Conservation (phyloP, 2,888 invertebrate genomes). For the Microchrysa polita region DNA sequence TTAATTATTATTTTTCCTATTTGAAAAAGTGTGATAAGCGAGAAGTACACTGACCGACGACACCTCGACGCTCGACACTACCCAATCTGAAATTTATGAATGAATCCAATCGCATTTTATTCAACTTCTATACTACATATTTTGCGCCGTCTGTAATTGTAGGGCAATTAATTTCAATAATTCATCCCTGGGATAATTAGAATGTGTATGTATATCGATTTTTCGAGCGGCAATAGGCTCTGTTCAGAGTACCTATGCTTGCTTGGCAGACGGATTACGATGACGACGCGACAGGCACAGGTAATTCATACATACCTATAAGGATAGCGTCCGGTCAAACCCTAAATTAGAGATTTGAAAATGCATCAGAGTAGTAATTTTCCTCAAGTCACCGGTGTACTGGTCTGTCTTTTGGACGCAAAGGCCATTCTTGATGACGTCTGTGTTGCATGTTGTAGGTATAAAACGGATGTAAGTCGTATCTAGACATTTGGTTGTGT, state of each 20-base stretch:
- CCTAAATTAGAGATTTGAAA: constrained; percentile 47
- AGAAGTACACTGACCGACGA: neutral
- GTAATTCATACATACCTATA: constrained; percentile 32
- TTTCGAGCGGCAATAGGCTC: constrained; percentile 4
- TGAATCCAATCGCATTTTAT: constrained; percentile 38
- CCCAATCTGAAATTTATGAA: constrained; percentile 44
- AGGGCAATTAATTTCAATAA: constrained; percentile 49
- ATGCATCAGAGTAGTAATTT: constrained; percentile 15
- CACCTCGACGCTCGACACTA: neutral
- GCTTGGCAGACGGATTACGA: constrained; percentile 41
- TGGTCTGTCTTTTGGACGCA: constrained; percentile 1
- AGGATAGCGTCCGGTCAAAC: constrained; percentile 42
- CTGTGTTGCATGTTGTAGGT: neutral
- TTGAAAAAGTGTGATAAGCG: neutral
- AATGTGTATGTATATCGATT: constrained; percentile 25
- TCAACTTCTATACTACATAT: constrained; percentile 39
- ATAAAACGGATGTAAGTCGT: no score
- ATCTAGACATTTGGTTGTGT: constrained; percentile 18
- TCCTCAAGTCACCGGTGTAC: neutral
- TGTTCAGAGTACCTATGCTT: constrained; percentile 18
- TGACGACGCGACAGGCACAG: constrained; percentile 38
- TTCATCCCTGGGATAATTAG: constrained; percentile 47
- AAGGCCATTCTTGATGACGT: neutral
- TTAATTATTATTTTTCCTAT: no score
- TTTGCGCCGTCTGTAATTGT: constrained; percentile 45